Conservation (phyloP, 92 coral and sea anemone species). For the Heliopora coerulea region DNA sequence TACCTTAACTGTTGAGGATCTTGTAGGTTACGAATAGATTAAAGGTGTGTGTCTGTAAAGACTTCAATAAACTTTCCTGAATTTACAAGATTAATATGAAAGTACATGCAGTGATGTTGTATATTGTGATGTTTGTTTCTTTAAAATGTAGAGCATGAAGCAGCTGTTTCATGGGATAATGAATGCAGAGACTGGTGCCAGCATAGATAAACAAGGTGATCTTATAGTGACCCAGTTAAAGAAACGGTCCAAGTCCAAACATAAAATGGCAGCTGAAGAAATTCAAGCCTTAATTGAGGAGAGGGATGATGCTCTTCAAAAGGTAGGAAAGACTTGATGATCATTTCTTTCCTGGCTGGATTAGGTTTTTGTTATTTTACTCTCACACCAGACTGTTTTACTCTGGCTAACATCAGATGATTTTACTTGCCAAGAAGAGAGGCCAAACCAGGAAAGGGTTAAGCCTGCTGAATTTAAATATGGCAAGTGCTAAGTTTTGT, state of each 20-base stretch:
- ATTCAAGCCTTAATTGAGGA: slow-evolving; percentile 82
- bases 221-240: slow-evolving; percentile 71
- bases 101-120: too few relatives aligned
- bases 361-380: too few relatives aligned
- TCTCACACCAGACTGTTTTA: too few relatives aligned
- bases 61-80: background rate
- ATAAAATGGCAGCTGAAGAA: slow-evolving; percentile 80
- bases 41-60: background rate
- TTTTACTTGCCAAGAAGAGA: too few relatives aligned
- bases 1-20: too few relatives aligned
- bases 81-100: too few relatives aligned
- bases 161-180: slow-evolving; percentile 64
- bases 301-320: slow-evolving; percentile 75
- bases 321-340: slow-evolving; percentile 58
- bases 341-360: too few relatives aligned
- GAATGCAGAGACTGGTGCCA: slow-evolving; percentile 69
- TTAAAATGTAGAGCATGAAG: slow-evolving; percentile 63
- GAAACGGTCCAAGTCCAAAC: slow-evolving; percentile 71
- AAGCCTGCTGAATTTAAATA: too few relatives aligned
- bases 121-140: background rate
- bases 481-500: too few relatives aligned
- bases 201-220: slow-evolving; percentile 80
- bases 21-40: too few relatives aligned
- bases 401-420: too few relatives aligned
- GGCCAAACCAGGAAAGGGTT: too few relatives aligned